Conservation (phyloP, 2,113 vertebrate species). For the Symphodus melops region DNA sequence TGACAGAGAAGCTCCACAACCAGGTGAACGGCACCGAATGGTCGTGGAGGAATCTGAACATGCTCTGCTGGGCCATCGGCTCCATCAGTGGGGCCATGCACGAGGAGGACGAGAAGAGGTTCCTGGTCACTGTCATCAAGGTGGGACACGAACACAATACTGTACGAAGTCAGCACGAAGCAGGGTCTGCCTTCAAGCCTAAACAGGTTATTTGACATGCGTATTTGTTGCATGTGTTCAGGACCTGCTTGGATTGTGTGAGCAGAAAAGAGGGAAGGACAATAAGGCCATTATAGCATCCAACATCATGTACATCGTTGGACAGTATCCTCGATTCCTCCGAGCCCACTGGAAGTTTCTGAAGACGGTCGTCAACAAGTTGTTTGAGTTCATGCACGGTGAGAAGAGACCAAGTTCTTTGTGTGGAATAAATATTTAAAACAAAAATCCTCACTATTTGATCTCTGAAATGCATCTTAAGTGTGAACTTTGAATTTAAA, state of each 20-base stretch:
- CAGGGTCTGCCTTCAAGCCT: not conserved
- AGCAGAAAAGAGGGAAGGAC: constrained; percentile 97
- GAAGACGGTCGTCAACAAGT: constrained; percentile 97
- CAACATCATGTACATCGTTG: constrained; percentile 99
- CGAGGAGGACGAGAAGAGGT: constrained; percentile 96
- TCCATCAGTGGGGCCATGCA: constrained; percentile 98
- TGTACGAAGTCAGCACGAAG: not conserved
- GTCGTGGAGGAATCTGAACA: constrained; percentile 98
- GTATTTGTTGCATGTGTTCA: constrained; percentile 58
- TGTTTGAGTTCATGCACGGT: constrained; percentile 99
- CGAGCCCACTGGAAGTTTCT: constrained; percentile 98
- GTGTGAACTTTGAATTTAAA: too few species aligned
- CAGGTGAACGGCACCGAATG: constrained; percentile 97
- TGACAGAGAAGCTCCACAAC: constrained; percentile 98
- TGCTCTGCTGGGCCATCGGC: constrained; percentile 96
- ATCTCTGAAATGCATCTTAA: too few species aligned
- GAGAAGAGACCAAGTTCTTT: constrained; percentile 49
- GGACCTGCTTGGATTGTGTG: constrained; percentile 95
- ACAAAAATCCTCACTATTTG: too few species aligned
- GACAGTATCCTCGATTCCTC: constrained; percentile 95
- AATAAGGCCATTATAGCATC: constrained; percentile 98
- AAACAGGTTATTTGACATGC: not conserved
- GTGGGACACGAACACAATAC: constrained; percentile 35
- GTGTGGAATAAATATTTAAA: too few species aligned
- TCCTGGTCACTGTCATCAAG: constrained; percentile 98